These are phyloP conservation scores for Sylvia atricapilla DNA, from an alignment of 2,113 vertebrate genomes.

Conservation along the genomic window DNA sequence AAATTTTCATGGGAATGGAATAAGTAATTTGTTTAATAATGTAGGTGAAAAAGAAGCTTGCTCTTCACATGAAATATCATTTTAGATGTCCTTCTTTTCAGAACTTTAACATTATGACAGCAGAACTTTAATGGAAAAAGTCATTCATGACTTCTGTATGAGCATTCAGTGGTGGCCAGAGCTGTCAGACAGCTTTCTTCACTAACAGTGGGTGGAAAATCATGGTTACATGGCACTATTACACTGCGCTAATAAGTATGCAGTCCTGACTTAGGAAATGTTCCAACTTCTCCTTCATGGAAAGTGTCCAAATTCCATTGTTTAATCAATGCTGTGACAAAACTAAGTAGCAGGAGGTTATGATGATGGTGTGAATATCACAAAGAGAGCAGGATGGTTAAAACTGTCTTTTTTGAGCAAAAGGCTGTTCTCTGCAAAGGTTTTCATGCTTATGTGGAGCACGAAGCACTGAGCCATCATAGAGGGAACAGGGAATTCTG, in stretches of 20 bases:
- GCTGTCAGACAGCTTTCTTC: not conserved
- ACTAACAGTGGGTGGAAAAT: not conserved
- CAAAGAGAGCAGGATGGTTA: not conserved
- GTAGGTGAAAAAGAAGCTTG: not conserved
- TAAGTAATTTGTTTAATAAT: not conserved
- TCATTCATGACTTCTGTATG: not conserved
- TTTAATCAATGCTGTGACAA: not conserved
- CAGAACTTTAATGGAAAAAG: not conserved
- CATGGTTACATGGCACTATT: not conserved
- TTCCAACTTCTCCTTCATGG: not conserved
- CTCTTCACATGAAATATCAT: not conserved
- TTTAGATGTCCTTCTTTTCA: not conserved
- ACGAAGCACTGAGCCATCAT: not conserved
- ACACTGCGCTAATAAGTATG: not conserved
- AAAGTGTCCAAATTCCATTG: not conserved
- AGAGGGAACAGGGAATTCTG: not conserved
- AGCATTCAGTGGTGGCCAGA: not conserved
- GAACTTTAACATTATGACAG: not conserved
- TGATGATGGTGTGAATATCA: not conserved
- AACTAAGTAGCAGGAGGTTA: not conserved
- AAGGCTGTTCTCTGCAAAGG: not conserved
- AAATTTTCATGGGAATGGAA: not conserved
- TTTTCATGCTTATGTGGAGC: not conserved
- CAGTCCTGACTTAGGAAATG: not conserved
- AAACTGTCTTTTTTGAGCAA: not conserved